Evolutionary conservation across 2,888 invertebrate species (phyloP).

Genomic region (Nezara viridula): DNA sequence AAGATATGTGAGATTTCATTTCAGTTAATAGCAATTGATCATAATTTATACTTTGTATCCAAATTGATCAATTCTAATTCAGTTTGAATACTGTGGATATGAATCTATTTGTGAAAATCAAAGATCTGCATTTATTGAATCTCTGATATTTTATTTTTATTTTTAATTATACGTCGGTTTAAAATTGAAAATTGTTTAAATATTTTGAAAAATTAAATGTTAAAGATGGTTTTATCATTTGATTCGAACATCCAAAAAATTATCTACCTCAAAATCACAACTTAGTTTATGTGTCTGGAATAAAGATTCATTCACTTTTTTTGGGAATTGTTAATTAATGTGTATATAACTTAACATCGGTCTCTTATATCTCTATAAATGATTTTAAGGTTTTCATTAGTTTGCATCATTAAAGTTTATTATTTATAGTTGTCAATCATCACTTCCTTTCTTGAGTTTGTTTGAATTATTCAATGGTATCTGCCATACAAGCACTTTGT

Average conservation of each 20-base stretch:
- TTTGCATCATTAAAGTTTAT: neutral
- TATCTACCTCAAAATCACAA: neutral
- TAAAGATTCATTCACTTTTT: neutral
- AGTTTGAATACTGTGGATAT: neutral
- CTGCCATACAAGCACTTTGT: neutral
- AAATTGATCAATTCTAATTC: neutral
- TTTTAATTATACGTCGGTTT: neutral
- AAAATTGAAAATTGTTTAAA: neutral
- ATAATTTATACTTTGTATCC: neutral
- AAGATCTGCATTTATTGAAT: neutral
- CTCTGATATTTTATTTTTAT: neutral
- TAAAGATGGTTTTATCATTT: too few species aligned
- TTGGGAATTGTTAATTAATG: neutral
- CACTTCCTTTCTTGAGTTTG: neutral
- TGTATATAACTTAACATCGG: neutral
- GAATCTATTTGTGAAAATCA: neutral
- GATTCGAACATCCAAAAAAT: neutral
- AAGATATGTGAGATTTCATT: neutral
- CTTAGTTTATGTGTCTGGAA: neutral
- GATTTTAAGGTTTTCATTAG: neutral
- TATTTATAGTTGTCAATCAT: neutral
- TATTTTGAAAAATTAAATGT: neutral
- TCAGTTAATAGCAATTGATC: neutral
- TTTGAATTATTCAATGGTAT: neutral
- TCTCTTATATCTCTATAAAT: neutral